Conservation (phyloP, 35 echinoderm and acorn worm species). For the Chiridota heheva region DNA sequence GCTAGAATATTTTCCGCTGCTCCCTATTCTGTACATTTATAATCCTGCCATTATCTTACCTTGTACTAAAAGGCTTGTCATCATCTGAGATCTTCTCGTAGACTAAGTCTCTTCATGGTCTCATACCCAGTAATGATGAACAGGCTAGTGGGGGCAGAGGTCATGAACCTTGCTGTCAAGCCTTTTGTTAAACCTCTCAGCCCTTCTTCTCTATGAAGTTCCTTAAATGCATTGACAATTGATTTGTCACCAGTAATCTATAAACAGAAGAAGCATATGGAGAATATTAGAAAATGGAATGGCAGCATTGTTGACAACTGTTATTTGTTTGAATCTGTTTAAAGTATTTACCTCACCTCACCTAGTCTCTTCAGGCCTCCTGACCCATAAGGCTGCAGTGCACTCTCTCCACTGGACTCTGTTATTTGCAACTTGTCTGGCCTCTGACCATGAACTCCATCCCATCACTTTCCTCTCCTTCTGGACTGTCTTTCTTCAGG, state of each 20-base stretch:
- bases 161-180: conserved; percentile 69
- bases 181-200: conserved; percentile 74
- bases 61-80: no score
- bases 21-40: no score
- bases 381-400: no score
- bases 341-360: neutral
- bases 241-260: conserved; percentile 74
- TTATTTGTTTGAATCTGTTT: neutral
- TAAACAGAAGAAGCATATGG: neutral
- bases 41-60: no score
- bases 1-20: no score
- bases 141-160: conserved; percentile 63
- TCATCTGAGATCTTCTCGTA: conserved; percentile 61
- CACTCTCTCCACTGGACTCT: no score
- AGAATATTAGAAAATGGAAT: neutral
- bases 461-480: no score
- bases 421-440: no score
- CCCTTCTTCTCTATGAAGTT: conserved; percentile 65
- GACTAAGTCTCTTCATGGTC: conserved; percentile 79
- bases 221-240: conserved; percentile 68
- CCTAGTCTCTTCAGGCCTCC: no score
- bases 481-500: no score
- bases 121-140: conserved; percentile 89
- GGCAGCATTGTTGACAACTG: neutral
- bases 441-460: no score